Conservation (phyloP, 2,113 vertebrate species). For the Xerus inauris region DNA sequence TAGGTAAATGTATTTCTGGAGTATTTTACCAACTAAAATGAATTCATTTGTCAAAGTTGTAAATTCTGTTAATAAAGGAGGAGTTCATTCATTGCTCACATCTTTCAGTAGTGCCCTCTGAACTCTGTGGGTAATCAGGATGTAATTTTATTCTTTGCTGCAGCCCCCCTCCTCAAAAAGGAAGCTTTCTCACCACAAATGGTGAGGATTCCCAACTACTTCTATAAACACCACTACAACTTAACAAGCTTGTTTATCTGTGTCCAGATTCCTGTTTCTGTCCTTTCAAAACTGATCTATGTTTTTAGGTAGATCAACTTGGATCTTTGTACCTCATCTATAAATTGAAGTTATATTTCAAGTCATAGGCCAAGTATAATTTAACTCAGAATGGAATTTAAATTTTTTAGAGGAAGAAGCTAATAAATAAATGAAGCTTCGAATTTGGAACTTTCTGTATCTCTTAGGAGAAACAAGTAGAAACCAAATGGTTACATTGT, state of each 20-base stretch:
- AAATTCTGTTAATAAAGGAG: neutral
- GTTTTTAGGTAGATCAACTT: constrained; percentile 47
- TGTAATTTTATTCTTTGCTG: constrained; percentile 12
- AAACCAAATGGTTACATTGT: constrained; percentile 54
- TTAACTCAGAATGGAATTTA: constrained; percentile 61
- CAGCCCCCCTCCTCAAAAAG: neutral
- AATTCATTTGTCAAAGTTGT: constrained; percentile 69
- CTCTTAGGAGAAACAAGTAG: constrained; percentile 62
- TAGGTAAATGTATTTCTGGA: constrained; percentile 4
- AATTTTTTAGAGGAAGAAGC: constrained; percentile 62
- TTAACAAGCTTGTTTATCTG: neutral
- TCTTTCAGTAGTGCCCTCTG: constrained; percentile 40
- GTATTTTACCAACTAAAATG: neutral
- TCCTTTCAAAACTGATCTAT: constrained; percentile 34
- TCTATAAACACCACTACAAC: constrained; percentile 57
- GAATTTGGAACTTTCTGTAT: constrained; percentile 63
- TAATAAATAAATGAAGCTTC: constrained; percentile 63
- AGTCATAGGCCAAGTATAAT: constrained; percentile 57
- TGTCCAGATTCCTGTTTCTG: constrained; percentile 41
- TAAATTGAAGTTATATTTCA: constrained; percentile 63
- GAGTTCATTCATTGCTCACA: constrained; percentile 30
- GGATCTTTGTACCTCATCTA: constrained; percentile 57
- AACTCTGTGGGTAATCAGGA: constrained; percentile 21
- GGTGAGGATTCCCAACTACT: neutral
- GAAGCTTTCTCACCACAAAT: neutral